Evolutionary conservation across 2,888 invertebrate species (phyloP).

Genomic region (Calameuta idolon): DNA sequence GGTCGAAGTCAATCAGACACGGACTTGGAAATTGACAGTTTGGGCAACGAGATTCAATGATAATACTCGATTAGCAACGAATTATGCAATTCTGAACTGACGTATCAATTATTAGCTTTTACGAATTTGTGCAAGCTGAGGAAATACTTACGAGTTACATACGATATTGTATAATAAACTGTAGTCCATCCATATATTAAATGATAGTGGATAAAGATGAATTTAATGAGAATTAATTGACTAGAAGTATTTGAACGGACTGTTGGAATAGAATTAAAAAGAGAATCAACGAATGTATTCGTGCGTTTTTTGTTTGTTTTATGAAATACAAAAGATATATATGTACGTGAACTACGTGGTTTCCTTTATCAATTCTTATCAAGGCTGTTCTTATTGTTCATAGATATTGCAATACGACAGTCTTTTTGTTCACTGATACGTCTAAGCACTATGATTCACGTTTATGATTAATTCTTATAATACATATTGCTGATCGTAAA

Average conservation of each 20-base stretch:
- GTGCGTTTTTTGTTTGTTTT: conserved; percentile 34
- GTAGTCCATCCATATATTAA: conserved; percentile 38
- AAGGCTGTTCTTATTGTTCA: not conserved
- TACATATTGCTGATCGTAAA: no score
- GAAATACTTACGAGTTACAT: not conserved
- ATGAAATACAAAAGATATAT: conserved; percentile 14
- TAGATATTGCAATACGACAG: not conserved
- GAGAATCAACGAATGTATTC: conserved; percentile 21
- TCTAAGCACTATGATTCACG: not conserved
- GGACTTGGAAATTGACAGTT: not conserved
- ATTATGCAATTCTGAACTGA: conserved; percentile 26
- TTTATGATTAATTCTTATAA: not conserved
- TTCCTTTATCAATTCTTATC: not conserved
- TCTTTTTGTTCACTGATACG: not conserved
- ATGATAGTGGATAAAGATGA: not conserved
- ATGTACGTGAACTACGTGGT: not conserved
- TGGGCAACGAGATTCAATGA: not conserved
- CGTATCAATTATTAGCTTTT: conserved; percentile 22
- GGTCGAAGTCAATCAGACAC: not conserved
- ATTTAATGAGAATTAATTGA: not conserved
- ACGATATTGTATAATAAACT: not conserved
- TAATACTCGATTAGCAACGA: conserved; percentile 22
- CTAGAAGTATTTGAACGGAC: conserved; percentile 1
- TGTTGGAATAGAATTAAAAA: not conserved
- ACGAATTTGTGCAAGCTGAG: not conserved